Evolutionary conservation across 2,888 invertebrate species (phyloP), one percentile per base, ranked within the genome.

Genomic region (Mayetiola destructor): DNA sequence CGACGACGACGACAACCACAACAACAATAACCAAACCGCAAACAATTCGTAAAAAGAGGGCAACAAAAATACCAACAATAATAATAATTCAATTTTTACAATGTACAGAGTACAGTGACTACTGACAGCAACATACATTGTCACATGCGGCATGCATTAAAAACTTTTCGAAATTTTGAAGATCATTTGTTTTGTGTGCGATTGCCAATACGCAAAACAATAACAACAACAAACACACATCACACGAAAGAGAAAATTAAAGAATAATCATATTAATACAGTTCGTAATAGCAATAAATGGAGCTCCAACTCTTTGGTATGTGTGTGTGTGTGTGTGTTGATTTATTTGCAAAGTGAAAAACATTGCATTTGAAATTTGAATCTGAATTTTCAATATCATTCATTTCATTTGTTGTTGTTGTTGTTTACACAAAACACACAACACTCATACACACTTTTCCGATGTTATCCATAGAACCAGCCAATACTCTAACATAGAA

Each of bases 341-440:
- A n/a, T n/a, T n/a, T n/a, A n/a, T n/a, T n/a, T n/a, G n/a, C n/a
- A n/a, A 42, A 21, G 48, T 48, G 29, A 23, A 42, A 21, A 23
- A 42, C 3, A 42, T 39, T 16, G n/a, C n/a, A n/a, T n/a, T n/a
- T n/a, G n/a, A n/a, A n/a, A n/a, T n/a, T n/a, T n/a, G n/a, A n/a
- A n/a, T n/a, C n/a, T 39, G 4, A 3, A 40, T 48, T 48, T 48
- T 48, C 48, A 48, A 48, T 48, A 48, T 27, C 48, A 48, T n/a
- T n/a, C n/a, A n/a, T 48, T 42, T 42, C 42, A 42, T 42, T 48
- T 27, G 27, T n/a, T 48, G 48, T 48, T 48, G 21, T 48, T 27
- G 27, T n/a, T 48, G 48, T 48, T 48, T 48, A 48, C 42, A 42
- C n/a, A n/a, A n/a, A n/a, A n/a, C 16, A 48, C 48, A 48, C 16